A percentile compares a stretch with the other conserved stretches of the same genome.
Evolutionary conservation across 1,140 invertebrate genomes (phyloP).

Genomic region (Aphelenchoides fujianensis): DNA sequence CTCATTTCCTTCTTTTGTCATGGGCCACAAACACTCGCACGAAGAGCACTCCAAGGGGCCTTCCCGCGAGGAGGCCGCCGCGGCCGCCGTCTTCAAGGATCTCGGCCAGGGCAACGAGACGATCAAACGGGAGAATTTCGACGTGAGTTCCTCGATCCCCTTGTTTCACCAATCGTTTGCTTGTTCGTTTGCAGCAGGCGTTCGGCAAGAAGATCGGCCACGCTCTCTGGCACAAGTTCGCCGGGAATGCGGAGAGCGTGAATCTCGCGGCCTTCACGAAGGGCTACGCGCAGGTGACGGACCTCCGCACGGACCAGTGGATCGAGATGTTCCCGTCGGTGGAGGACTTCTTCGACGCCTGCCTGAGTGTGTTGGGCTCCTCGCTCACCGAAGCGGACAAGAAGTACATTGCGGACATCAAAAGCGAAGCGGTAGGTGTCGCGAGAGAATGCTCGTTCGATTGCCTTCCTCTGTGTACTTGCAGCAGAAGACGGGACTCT

Average conservation of each 20-base stretch:
- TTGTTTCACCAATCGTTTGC: neutral
- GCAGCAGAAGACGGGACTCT: neutral
- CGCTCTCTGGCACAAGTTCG: neutral
- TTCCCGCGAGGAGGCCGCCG: too few species aligned
- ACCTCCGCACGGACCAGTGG: neutral
- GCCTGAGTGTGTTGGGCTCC: neutral
- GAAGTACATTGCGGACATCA: neutral
- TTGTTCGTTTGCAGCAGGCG: neutral
- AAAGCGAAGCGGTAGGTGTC: neutral
- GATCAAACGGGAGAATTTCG: neutral
- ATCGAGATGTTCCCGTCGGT: neutral
- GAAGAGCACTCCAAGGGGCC: neutral
- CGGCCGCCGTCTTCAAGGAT: neutral
- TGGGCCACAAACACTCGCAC: constrained; percentile 7
- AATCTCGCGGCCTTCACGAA: neutral
- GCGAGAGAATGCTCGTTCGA: neutral
- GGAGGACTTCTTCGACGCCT: constrained; percentile 5
- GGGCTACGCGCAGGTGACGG: neutral
- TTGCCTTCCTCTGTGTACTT: neutral
- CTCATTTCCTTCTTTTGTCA: neutral
- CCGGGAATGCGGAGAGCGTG: neutral
- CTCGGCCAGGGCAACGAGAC: neutral
- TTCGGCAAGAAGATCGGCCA: neutral
- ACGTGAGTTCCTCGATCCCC: neutral
- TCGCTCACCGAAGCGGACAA: neutral